These are phyloP conservation scores for Actenoides lindsayi DNA, from an alignment of 2,113 vertebrate species.

Conservation along the genomic window DNA sequence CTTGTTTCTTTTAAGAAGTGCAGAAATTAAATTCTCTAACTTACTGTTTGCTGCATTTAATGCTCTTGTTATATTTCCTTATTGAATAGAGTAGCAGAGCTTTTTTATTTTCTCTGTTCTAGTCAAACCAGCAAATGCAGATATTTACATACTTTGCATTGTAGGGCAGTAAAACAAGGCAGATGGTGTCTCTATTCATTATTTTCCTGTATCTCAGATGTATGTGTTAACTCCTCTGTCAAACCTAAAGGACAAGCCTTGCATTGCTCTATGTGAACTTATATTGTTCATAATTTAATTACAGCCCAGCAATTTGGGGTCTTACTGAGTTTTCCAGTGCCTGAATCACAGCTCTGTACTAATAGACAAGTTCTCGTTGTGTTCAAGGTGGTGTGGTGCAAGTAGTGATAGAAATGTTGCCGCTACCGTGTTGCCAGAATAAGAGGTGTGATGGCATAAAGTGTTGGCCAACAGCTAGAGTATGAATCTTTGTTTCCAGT, in stretches of 20 bases:
- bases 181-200: not conserved
- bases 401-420: not conserved
- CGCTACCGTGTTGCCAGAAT: not conserved
- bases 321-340: not conserved
- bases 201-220: not conserved
- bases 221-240: not conserved
- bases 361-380: not conserved
- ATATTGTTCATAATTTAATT: not conserved
- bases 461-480: not conserved
- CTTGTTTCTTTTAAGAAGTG: not conserved
- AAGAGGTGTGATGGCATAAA: not conserved
- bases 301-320: not conserved
- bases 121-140: not conserved
- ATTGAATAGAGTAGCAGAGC: not conserved
- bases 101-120: conserved; percentile 49
- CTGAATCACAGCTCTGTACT: not conserved
- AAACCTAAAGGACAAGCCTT: not conserved
- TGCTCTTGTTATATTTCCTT: not conserved
- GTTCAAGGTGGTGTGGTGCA: not conserved
- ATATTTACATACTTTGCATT: not conserved
- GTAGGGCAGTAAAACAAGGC: not conserved
- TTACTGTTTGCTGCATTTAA: not conserved
- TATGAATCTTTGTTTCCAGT: not conserved
- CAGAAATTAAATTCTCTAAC: not conserved
- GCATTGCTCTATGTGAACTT: not conserved